Evolutionary conservation across 2,888 invertebrate genomes (phyloP), one percentile per base, ranked within the genome.

Genomic region (Hypolimnas misippus): DNA sequence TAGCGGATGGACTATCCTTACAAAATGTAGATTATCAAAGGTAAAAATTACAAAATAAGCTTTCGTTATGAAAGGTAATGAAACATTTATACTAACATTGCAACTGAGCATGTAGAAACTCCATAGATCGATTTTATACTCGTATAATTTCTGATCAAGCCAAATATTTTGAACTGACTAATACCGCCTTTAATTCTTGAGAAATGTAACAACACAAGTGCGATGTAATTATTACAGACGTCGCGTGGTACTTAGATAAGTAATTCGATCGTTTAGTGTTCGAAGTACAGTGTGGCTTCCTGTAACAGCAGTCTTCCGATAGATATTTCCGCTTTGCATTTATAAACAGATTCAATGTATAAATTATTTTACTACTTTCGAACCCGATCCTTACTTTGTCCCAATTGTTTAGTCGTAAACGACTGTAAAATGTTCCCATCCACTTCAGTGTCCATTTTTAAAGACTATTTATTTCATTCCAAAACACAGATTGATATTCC

Each of bases 221-320:
- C 86, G 87, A 86, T 84, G 84, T 84, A 83, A 19, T 29, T 53
- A n/a, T 84, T 84, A 83, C 83, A 83, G 76, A 75, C 77, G 76
- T 80, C 75, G 79, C 79, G 81, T 78, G 86, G 86, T 87, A 86
- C 86, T 84, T 89, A 90, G 89, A 82, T 89, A 89, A 87, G 89
- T 84, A 82, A 75, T 76, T 77, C 80, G 83, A 82, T 84, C 83
- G 81, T 84, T 79, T 86, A 85, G 85, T 84, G 86, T 86, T 86
- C 83, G 86, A 81, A 80, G 77, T 83, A 85, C 85, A 83, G 84
- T 81, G 86, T 90, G 91, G 91, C 91, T 92, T 92, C 91, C 92
- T 89, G 84, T 86, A 79, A 90, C 86, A 83, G 83, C 89, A 89
- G 92, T 92, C 92, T 92, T 92, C 92, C 92, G 89, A 87, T 90